Evolutionary conservation across 2,888 invertebrate genomes (phyloP), one percentile per base, ranked within the genome.

Genomic region (Mesorhabditis belari): DNA sequence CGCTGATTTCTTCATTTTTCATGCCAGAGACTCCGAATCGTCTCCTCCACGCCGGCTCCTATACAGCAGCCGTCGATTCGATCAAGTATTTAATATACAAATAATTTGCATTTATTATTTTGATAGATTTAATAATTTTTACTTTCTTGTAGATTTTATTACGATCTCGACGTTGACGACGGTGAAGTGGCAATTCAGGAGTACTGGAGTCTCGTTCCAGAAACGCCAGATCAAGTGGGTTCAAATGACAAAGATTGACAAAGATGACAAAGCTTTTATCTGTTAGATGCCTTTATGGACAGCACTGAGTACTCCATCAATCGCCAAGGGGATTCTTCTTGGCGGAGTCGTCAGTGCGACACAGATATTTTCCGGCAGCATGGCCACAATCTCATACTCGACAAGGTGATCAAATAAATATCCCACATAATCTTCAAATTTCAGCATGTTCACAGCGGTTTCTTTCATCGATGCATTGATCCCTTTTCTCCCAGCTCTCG

Each of bases 351-450:
- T 76, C 49, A 75, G 74, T 60, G 73, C 72, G 1, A 66, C 77
- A 2, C 74, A 73, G 51, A 64, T 73, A 3, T 76, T 77, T 59
- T 72, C 71, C 2, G 77, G 77, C 17, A 72, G 72, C 26, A 77
- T 77, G 77, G 76, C 73, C 2, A 67, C 74, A 0, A 73, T 76
- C 5, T 70, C 74, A 1, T 77, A 77, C 54, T 75, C 75, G 19
- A 77, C 76, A 29, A 63, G 66, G 74, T 74, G 12, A 58, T 65
- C 23, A 2, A 12, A 44, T 26, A 17, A 5, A 28, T 21, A n/a
- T 25, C 21, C 1, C 27, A 28, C 19, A 49, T 35, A 21, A 35
- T 12, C 21, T 12, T 58, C 4, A 25, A 29, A 28, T 67, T 72
- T 44, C 61, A 76, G 74, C 25, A 77, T 77, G 77, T 77, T 77